Conservation (phyloP, 2,797 vertebrate species). For the Octomys mimax region DNA sequence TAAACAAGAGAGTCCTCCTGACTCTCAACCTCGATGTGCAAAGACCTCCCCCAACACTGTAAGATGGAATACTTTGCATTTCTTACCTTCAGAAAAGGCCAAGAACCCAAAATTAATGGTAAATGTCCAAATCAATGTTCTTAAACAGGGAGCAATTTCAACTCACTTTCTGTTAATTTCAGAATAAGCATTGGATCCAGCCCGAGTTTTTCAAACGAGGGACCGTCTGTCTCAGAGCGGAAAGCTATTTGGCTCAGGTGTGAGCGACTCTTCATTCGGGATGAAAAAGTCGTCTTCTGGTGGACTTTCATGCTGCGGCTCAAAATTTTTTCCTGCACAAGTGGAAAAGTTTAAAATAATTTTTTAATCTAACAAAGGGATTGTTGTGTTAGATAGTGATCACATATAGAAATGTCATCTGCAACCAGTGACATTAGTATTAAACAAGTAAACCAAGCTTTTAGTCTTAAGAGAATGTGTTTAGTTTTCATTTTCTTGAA, state of each 20-base stretch:
- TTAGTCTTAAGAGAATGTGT: neutral
- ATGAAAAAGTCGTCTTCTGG: slow-evolving; percentile 80
- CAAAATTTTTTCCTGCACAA: slow-evolving; percentile 71
- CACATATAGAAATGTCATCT: neutral
- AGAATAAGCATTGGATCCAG: slow-evolving; percentile 73
- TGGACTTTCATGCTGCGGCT: slow-evolving; percentile 67
- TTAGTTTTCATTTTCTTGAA: slow-evolving; percentile 1
- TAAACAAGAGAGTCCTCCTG: neutral
- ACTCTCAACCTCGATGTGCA: neutral
- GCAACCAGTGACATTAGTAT: neutral
- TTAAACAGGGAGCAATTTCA: neutral
- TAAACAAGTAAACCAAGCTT: neutral
- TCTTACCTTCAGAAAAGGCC: neutral
- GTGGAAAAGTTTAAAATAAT: slow-evolving; percentile 33
- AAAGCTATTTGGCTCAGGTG: slow-evolving; percentile 62
- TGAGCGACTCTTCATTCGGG: slow-evolving; percentile 81
- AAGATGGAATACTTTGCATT: neutral
- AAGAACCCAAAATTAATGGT: neutral
- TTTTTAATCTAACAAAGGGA: slow-evolving; percentile 27
- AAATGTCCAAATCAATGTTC: neutral
- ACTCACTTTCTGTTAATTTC: slow-evolving; percentile 76
- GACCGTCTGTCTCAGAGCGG: neutral
- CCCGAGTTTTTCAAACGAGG: slow-evolving; percentile 41
- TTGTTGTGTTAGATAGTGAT: neutral
- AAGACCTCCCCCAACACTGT: neutral